phyloP scores from a whole-genome alignment of 1,140 invertebrate species.

The Drosophila kanapiae region DNA sequence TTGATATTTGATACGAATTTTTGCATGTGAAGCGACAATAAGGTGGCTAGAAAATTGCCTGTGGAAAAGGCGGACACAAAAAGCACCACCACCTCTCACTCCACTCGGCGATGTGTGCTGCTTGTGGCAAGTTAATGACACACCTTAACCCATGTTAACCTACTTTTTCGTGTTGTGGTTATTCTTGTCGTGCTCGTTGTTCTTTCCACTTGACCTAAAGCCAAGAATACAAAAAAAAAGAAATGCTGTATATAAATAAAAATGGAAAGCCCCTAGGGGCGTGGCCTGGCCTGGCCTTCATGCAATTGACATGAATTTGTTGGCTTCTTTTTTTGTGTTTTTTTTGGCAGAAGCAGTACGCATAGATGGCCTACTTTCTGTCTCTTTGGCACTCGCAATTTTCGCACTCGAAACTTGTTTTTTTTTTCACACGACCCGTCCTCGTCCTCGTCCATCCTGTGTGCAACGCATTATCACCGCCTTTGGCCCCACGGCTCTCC shows the following conservation, averaged over 20 bases:
- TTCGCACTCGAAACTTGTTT: background rate
- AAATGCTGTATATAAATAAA: background rate
- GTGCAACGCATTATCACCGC: constrained; percentile 3
- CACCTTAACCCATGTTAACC: constrained; percentile 71
- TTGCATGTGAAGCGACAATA: constrained; percentile 1
- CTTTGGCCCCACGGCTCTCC: background rate
- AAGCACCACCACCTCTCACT: background rate
- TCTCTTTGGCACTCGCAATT: background rate
- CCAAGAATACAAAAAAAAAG: constrained; percentile 26
- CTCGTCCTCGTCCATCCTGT: background rate
- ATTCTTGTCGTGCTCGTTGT: constrained; percentile 43
- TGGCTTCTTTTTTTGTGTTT: background rate
- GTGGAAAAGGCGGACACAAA: background rate
- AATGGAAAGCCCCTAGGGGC: constrained; percentile 6
- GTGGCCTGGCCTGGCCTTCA: constrained; percentile 57
- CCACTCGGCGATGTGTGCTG: constrained; percentile 11
- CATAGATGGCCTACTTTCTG: constrained; percentile 53
- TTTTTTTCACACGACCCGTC: constrained; percentile 10
- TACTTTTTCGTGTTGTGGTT: constrained; percentile 55
- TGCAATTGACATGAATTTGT: constrained; percentile 72
- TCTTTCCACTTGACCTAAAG: constrained; percentile 70
- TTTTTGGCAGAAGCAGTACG: constrained; percentile 12
- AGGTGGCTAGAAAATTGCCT: background rate
- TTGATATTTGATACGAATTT: background rate
- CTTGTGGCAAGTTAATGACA: constrained; percentile 64